phyloP scores from a whole-genome alignment of 2,797 vertebrate species.

The Ctenochaetus hawaiiensis region DNA sequence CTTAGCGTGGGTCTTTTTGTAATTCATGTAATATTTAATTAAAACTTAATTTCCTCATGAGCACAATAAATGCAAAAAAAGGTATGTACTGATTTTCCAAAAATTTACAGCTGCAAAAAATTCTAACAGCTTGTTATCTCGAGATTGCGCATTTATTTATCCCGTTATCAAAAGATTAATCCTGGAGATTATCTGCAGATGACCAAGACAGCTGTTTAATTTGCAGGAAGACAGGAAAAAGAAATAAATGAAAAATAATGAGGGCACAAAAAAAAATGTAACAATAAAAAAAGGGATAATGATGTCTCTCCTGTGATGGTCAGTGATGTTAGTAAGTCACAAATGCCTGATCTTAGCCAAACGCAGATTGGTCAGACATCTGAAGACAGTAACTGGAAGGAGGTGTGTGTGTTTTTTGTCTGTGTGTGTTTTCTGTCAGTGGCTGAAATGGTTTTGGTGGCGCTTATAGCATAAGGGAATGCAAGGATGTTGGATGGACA shows the following conservation, averaged over 20 bases:
- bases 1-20: not conserved
- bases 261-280: conserved; percentile 44
- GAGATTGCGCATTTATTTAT: too few relatives aligned
- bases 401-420: conserved; percentile 19
- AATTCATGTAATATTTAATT: not conserved
- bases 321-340: conserved; percentile 17
- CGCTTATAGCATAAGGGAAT: conserved; percentile 55
- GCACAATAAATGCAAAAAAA: too few relatives aligned
- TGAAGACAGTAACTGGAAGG: conserved; percentile 2
- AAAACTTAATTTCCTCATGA: not conserved
- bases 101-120: too few relatives aligned
- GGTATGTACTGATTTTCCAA: too few relatives aligned
- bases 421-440: conserved; percentile 39
- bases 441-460: conserved; percentile 61
- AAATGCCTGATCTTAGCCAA: conserved; percentile 26
- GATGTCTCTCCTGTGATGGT: conserved; percentile 33
- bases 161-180: not conserved
- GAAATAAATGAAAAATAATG: conserved; percentile 46
- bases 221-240: conserved; percentile 6
- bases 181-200: conserved; percentile 47
- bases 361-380: not conserved
- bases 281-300: conserved; percentile 15
- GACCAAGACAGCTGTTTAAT: conserved; percentile 68
- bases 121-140: too few relatives aligned
- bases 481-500: conserved; percentile 70